phyloP scores from a whole-genome alignment of 2,797 vertebrate genomes.

The Momotus momota region DNA sequence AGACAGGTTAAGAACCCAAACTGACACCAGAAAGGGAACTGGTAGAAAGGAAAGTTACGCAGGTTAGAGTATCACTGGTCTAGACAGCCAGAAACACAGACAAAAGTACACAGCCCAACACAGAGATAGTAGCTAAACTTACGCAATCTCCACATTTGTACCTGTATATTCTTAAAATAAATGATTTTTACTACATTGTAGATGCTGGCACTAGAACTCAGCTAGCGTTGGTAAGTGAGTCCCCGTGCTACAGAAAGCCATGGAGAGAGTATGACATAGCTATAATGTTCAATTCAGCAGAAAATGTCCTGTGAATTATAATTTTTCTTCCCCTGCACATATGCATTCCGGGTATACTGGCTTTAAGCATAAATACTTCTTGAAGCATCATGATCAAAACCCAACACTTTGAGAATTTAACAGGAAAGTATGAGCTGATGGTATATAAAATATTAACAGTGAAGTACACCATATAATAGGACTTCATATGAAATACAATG shows the following conservation, averaged over 20 bases:
- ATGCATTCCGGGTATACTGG: neutral
- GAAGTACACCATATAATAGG: neutral
- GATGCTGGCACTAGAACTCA: neutral
- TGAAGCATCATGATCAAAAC: neutral
- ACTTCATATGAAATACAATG: neutral
- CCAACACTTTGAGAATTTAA: neutral
- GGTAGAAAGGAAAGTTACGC: neutral
- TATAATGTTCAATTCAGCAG: neutral
- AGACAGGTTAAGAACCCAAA: neutral
- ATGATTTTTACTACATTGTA: neutral
- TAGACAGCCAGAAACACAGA: neutral
- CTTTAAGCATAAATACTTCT: neutral
- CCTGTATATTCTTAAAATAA: neutral
- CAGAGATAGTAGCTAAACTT: neutral
- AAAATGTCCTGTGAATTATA: neutral
- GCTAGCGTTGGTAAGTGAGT: neutral
- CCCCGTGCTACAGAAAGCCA: neutral
- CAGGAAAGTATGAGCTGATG: neutral
- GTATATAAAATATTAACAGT: neutral
- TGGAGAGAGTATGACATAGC: neutral
- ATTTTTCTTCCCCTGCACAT: neutral
- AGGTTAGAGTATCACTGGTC: neutral
- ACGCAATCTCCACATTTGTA: neutral
- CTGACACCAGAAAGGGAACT: neutral
- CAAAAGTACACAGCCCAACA: neutral